These are phyloP conservation scores for Echiichthys vipera DNA, from an alignment of 2,797 vertebrate species.

Conservation along the genomic window DNA sequence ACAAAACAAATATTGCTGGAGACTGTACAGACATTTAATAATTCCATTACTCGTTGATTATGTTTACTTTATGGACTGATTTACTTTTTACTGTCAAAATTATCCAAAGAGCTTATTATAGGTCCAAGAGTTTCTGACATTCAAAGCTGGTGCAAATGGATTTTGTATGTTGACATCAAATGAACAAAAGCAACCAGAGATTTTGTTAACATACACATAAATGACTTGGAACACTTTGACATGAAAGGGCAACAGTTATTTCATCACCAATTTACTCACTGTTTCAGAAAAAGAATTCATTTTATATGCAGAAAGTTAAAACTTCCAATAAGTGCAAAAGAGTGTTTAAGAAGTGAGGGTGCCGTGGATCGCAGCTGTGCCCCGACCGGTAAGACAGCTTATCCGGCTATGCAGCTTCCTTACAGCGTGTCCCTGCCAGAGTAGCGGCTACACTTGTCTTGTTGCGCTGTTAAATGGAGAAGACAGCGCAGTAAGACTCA, in stretches of 20 bases:
- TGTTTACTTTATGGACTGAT: background rate
- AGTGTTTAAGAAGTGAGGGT: constrained; percentile 20
- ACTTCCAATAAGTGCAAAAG: constrained; percentile 50
- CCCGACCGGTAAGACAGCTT: background rate
- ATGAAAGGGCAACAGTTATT: constrained; percentile 8
- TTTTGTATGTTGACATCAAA: background rate
- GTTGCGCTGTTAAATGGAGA: constrained; percentile 78
- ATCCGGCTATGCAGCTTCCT: constrained; percentile 33
- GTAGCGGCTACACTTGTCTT: constrained; percentile 68
- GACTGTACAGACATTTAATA: background rate
- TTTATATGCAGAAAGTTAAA: constrained; percentile 27
- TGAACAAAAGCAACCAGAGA: background rate
- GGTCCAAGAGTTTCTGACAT: background rate
- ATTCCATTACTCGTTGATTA: background rate
- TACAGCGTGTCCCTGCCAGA: constrained; percentile 70
- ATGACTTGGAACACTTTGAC: constrained; percentile 11
- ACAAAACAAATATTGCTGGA: background rate
- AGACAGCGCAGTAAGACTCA: constrained; percentile 46
- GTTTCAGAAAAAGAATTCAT: constrained; percentile 2
- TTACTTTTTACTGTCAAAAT: background rate
- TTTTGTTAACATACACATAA: background rate
- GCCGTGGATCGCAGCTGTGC: background rate
- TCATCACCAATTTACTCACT: constrained; percentile 6
- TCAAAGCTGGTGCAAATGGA: background rate
- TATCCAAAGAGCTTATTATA: background rate